A percentile compares a stretch with the other conserved stretches of the same genome.
phyloP scores from a whole-genome alignment of 1,140 invertebrate genomes.

The Lasioglossum albipes region DNA sequence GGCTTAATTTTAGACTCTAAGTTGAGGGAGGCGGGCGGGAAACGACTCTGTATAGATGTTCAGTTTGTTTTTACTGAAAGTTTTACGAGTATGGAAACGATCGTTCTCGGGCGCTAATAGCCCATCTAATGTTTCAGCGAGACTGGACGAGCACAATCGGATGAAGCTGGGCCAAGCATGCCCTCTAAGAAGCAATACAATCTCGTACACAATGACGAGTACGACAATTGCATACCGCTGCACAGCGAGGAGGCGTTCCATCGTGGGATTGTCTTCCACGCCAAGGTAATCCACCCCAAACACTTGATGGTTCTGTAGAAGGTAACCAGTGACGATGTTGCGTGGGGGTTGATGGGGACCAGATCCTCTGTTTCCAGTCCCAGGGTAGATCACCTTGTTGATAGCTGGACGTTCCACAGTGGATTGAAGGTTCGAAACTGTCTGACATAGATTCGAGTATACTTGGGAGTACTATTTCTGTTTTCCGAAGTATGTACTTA shows the following conservation, averaged over 20 bases:
- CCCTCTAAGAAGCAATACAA: constrained; percentile 95
- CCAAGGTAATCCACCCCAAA: constrained; percentile 87
- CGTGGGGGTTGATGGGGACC: no score
- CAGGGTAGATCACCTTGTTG: no score
- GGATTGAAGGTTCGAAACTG: no score
- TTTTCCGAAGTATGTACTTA: no score
- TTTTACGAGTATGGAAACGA: neutral
- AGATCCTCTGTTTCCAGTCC: no score
- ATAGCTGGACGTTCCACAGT: no score
- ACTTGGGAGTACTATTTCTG: no score
- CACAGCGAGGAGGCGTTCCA: constrained; percentile 98
- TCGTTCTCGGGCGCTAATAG: neutral
- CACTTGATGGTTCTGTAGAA: no score
- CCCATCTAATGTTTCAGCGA: constrained; percentile 66
- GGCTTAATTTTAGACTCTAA: neutral
- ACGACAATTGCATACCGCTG: constrained; percentile 94
- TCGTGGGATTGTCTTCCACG: constrained; percentile 97
- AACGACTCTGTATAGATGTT: neutral
- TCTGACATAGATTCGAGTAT: no score
- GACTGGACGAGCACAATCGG: constrained; percentile 73
- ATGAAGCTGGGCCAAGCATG: constrained; percentile 82
- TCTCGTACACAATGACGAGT: constrained; percentile 96
- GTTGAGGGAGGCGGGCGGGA: neutral
- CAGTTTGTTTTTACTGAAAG: constrained; percentile 9
- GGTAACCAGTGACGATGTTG: no score